phyloP scores from a whole-genome alignment of 2,888 invertebrate species.

The Mechanitis messenoides region DNA sequence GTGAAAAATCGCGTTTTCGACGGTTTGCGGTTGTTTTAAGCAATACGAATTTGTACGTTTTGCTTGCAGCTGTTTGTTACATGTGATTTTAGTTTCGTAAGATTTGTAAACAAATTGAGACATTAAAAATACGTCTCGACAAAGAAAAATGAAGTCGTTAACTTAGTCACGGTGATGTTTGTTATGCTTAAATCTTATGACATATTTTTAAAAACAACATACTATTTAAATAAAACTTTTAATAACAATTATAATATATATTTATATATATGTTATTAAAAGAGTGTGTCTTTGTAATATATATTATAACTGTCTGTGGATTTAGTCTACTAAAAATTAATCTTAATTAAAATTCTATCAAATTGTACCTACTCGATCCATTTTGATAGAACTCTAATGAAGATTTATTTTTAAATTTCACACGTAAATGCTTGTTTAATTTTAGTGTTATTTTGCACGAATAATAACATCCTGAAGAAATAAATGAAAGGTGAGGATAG shows the following conservation, averaged over 20 bases:
- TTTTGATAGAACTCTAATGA: too few species aligned
- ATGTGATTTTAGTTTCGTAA: slow-evolving; percentile 59
- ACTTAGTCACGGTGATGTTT: neutral
- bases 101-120: slow-evolving; percentile 49
- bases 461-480: slow-evolving; percentile 49
- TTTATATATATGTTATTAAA: too few species aligned
- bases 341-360: too few species aligned
- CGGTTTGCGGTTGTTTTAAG: slow-evolving; percentile 67
- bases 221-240: too few species aligned
- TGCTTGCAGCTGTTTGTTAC: slow-evolving; percentile 52
- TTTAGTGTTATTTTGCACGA: slow-evolving; percentile 42
- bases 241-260: too few species aligned
- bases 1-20: slow-evolving; percentile 71
- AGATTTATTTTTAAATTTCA: slow-evolving; percentile 16
- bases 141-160: slow-evolving; percentile 10
- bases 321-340: too few species aligned
- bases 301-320: too few species aligned
- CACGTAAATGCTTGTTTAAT: slow-evolving; percentile 45
- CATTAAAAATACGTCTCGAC: slow-evolving; percentile 29
- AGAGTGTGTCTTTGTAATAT: too few species aligned
- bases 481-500: slow-evolving; percentile 55
- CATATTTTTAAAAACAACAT: too few species aligned
- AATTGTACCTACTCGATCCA: too few species aligned
- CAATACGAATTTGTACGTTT: slow-evolving; percentile 65
- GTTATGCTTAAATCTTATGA: neutral